Evolutionary conservation across 2,888 invertebrate species (phyloP), one percentile per base, ranked within the genome.

Genomic region (Zhuqinia jingwanae): DNA sequence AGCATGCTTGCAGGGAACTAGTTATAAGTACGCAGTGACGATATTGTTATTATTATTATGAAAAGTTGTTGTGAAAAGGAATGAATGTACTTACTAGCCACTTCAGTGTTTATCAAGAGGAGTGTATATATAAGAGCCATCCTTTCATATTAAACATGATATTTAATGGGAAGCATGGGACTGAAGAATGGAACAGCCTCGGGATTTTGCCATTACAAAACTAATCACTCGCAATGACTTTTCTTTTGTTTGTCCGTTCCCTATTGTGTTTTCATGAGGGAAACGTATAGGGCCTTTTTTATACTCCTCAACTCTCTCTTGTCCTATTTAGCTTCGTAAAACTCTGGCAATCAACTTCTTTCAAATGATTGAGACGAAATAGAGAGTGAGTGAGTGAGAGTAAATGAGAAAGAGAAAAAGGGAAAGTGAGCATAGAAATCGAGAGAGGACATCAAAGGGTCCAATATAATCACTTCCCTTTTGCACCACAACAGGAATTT

Each of bases 111-210:
- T 76, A 73, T 78, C 79, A 76, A 86, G 45, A 27, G 45, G 60
- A 77, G 25, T 22, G 58, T 77, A 13, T 47, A 10, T 58, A 20
- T 58, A 75, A 50, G 76, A 86, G 82, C 81, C 81, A 87, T 87
- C 77, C 81, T 87, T 87, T 87, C 42, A 87, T 81, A 87, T 87
- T 86, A 87, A 87, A 78, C 70, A 76, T 82, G 65, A 87, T 87
- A 87, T 87, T 87, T 77, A 87, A 82, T 87, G 86, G 86, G 86
- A 87, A 76, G 65, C 81, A 82, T 70, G 86, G 86, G 86, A 87
- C 81, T 20, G 47, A 63, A 60, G 78, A 76, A 81, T 68, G 68
- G 8, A 82, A 82, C 76, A 81, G 86, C 86, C 86, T 87, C 86
- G 82, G 86, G 86, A 86, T 87, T 87, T 81, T 82, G 81, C 86